Evolutionary conservation across 2,113 vertebrate genomes (phyloP).

Genomic region (Labeo rohita): DNA sequence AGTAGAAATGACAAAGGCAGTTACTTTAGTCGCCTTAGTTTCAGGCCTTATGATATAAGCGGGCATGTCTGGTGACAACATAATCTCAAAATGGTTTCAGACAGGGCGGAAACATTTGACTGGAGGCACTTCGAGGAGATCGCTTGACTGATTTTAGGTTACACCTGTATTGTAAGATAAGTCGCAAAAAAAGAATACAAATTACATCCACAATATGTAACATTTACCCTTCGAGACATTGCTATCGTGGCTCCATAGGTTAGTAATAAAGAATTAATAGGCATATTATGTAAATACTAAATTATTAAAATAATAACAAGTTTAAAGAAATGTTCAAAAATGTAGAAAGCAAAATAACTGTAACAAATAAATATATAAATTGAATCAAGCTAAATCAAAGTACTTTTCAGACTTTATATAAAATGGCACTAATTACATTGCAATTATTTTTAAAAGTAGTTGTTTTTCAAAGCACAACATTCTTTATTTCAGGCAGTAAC

Average conservation of each 20-base stretch:
- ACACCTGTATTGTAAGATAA: not conserved
- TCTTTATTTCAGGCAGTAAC: not conserved
- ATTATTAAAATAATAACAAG: not conserved
- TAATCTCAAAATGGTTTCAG: constrained; percentile 10
- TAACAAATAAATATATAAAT: not conserved
- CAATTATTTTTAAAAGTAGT: not conserved
- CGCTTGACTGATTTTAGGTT: not conserved
- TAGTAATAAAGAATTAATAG: not conserved
- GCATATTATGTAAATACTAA: not conserved
- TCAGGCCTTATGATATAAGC: constrained; percentile 21
- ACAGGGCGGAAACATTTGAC: constrained; percentile 15
- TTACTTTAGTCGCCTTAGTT: constrained; percentile 1
- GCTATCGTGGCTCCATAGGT: not conserved
- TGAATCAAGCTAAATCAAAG: not conserved
- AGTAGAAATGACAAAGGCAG: constrained; percentile 23
- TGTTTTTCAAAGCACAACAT: not conserved
- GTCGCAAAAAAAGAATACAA: not conserved
- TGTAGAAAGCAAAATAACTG: not conserved
- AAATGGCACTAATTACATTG: not conserved
- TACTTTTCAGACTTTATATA: not conserved
- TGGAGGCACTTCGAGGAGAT: not conserved
- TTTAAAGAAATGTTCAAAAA: not conserved
- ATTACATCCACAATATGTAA: not conserved
- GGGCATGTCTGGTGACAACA: not conserved
- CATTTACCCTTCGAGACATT: not conserved